Conservation (phyloP, 2,113 vertebrate genomes). For the Mustela nigripes region DNA sequence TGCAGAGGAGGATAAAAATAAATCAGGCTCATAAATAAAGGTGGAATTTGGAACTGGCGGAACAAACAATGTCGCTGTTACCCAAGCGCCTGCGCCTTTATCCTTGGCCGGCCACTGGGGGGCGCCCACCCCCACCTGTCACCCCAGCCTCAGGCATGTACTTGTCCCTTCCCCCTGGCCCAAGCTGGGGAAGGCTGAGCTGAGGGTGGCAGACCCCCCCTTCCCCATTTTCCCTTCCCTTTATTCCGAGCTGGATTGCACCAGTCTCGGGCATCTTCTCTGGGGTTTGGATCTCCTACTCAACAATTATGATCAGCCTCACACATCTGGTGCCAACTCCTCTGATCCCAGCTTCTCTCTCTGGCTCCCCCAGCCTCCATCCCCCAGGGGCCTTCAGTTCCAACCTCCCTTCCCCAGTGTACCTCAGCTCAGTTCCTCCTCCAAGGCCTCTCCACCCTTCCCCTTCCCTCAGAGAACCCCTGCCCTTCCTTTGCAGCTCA, state of each 20-base stretch:
- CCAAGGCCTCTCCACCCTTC: neutral
- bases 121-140: neutral
- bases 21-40: constrained; percentile 76
- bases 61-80: constrained; percentile 48
- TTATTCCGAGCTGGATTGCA: neutral
- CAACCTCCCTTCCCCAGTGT: neutral
- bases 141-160: rapidly evolving
- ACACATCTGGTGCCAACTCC: neutral
- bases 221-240: too few relatives aligned
- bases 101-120: constrained; percentile 49
- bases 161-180: neutral
- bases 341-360: neutral
- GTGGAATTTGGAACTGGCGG: constrained; percentile 32
- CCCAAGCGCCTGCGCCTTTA: constrained; percentile 47
- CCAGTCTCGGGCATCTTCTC: neutral
- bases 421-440: neutral
- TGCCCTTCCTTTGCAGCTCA: neutral
- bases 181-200: neutral
- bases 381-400: neutral
- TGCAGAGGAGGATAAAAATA: constrained; percentile 73
- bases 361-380: neutral
- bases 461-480: neutral
- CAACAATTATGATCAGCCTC: neutral
- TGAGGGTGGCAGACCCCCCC: neutral
- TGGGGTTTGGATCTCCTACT: neutral